phyloP scores from a whole-genome alignment of 2,888 invertebrate species.

The Ganaspis brasiliensis region DNA sequence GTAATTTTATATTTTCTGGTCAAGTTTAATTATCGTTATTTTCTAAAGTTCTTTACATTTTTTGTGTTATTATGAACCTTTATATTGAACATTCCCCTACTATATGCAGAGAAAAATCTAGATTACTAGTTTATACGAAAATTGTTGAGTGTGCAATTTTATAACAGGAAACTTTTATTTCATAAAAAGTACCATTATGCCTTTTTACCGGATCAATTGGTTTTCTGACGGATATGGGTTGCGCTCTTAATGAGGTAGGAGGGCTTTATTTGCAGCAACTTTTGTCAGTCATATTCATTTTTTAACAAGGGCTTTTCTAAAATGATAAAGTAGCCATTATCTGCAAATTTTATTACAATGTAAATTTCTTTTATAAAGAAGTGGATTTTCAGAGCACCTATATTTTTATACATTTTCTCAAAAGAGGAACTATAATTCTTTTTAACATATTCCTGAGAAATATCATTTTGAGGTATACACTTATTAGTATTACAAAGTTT shows the following conservation, averaged over 20 bases:
- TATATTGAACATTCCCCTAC: too few species aligned
- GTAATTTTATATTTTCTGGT: too few species aligned
- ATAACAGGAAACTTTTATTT: constrained; percentile 29
- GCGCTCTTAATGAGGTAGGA: constrained; percentile 9
- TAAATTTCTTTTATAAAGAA: too few species aligned
- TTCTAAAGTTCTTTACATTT: not conserved
- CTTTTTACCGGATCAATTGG: constrained; percentile 14
- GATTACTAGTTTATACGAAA: constrained; percentile 8
- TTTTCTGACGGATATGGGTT: constrained; percentile 24
- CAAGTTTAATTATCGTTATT: too few species aligned
- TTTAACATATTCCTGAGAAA: too few species aligned
- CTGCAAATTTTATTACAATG: not conserved
- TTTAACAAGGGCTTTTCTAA: not conserved
- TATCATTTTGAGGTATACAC: too few species aligned
- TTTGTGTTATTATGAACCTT: not conserved
- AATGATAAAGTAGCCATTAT: not conserved
- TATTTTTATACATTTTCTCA: too few species aligned
- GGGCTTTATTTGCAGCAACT: constrained; percentile 9
- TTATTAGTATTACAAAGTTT: too few species aligned
- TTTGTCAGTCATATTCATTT: not conserved
- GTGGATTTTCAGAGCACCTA: too few species aligned
- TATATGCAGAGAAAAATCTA: not conserved
- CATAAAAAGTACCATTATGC: constrained; percentile 3
- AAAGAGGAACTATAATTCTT: too few species aligned
- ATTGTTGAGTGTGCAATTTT: not conserved